Evolutionary conservation across 2,113 vertebrate species (phyloP).

Genomic region (Microcebus griseorufus): DNA sequence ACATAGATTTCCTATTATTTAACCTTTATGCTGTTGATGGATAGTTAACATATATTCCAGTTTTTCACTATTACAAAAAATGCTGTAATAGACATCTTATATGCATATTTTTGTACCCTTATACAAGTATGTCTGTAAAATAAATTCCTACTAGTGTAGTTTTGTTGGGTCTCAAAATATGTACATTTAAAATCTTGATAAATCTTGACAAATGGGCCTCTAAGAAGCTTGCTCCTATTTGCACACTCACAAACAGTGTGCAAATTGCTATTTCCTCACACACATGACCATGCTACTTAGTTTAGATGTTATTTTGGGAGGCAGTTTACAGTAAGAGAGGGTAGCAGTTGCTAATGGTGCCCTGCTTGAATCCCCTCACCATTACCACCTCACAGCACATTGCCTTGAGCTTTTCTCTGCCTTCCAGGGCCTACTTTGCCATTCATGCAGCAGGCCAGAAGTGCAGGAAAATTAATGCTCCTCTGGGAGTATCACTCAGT

Average conservation of each 20-base stretch:
- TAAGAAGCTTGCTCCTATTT: constrained; percentile 10
- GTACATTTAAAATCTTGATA: neutral
- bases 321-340: neutral
- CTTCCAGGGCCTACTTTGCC: neutral
- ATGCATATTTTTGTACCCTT: neutral
- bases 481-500: neutral
- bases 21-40: neutral
- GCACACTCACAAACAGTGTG: neutral
- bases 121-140: neutral
- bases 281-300: neutral
- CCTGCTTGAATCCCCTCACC: neutral
- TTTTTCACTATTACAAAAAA: constrained; percentile 10
- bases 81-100: neutral
- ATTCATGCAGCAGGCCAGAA: neutral
- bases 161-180: neutral
- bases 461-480: neutral
- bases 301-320: constrained; percentile 27
- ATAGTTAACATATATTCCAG: neutral
- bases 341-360: neutral
- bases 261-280: constrained; percentile 23
- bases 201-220: constrained; percentile 12
- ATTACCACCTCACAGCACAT: neutral
- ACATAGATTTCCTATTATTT: neutral
- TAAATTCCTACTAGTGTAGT: neutral
- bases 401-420: neutral